These are phyloP conservation scores for Lycocorax pyrrhopterus DNA, from an alignment of 2,113 vertebrate species.

Conservation along the genomic window DNA sequence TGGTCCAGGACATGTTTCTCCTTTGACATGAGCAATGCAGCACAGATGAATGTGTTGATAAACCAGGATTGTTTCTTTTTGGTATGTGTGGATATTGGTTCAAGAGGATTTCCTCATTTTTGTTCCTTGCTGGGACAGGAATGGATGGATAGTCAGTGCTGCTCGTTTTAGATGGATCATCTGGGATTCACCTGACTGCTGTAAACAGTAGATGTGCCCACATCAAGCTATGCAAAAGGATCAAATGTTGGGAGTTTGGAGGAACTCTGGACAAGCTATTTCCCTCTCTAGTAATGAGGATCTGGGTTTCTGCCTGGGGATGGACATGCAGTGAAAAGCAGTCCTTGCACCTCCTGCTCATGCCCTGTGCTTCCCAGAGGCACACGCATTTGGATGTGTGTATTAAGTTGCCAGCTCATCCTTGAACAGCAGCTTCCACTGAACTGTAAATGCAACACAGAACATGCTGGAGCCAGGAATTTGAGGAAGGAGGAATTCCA, in stretches of 20 bases:
- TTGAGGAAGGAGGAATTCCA: slow-evolving; percentile 34
- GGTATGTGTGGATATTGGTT: not conserved
- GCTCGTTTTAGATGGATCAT: rapidly evolving
- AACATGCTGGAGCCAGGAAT: not conserved
- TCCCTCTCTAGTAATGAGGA: not conserved
- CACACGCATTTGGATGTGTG: not conserved
- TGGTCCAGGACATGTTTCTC: not conserved
- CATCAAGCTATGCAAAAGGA: not conserved
- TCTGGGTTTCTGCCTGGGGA: not conserved
- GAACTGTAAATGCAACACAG: not conserved
- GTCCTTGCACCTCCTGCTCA: not conserved
- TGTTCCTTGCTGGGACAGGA: not conserved
- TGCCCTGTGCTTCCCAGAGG: not conserved
- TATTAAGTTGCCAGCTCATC: slow-evolving; percentile 19
- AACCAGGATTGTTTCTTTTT: not conserved
- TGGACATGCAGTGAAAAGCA: not conserved
- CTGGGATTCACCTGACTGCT: not conserved
- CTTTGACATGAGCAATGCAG: not conserved
- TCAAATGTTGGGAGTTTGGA: not conserved
- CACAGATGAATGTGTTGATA: rapidly evolving
- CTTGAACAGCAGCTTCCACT: slow-evolving; percentile 10
- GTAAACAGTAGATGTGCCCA: not conserved
- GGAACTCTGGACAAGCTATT: not conserved
- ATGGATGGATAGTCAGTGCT: not conserved
- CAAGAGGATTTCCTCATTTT: not conserved